Percentiles rank a stretch among this genome's conserved stretches.
phyloP scores from a whole-genome alignment of 2,888 invertebrate genomes.

The Sthenelais limicola region DNA sequence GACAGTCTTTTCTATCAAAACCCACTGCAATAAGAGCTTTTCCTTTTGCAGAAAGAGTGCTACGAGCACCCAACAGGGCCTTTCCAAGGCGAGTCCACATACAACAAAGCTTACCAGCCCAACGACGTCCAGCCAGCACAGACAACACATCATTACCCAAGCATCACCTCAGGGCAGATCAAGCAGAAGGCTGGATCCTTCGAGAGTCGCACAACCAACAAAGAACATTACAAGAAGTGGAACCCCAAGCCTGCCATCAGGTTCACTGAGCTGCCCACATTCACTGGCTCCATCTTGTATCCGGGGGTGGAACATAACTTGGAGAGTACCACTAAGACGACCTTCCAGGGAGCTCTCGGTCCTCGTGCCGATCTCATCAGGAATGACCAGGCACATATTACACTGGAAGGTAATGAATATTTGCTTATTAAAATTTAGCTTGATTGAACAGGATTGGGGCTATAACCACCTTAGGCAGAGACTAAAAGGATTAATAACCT shows the following conservation, averaged over 20 bases:
- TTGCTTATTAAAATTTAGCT: too few relatives aligned
- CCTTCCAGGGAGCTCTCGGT: conserved; percentile 44
- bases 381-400: conserved; percentile 57
- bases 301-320: conserved; percentile 38
- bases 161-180: not conserved
- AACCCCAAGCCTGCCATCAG: conserved; percentile 56
- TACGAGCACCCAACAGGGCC: conserved; percentile 61
- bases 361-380: conserved; percentile 53
- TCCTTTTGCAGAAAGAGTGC: conserved; percentile 56
- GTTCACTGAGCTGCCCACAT: conserved; percentile 68
- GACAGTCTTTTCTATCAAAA: too few relatives aligned
- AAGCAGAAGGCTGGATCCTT: conserved; percentile 49
- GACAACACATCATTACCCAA: conserved; percentile 3
- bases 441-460: too few relatives aligned
- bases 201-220: conserved; percentile 62
- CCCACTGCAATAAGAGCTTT: too few relatives aligned
- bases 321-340: conserved; percentile 47
- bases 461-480: too few relatives aligned
- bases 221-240: conserved; percentile 59
- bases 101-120: conserved; percentile 59
- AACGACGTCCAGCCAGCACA: conserved; percentile 14
- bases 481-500: too few relatives aligned
- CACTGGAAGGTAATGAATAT: conserved; percentile 63
- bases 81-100: conserved; percentile 59
- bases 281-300: conserved; percentile 59